These are phyloP conservation scores for Brachycybe producta DNA, from an alignment of 2,888 invertebrate genomes.

Conservation along the genomic window DNA sequence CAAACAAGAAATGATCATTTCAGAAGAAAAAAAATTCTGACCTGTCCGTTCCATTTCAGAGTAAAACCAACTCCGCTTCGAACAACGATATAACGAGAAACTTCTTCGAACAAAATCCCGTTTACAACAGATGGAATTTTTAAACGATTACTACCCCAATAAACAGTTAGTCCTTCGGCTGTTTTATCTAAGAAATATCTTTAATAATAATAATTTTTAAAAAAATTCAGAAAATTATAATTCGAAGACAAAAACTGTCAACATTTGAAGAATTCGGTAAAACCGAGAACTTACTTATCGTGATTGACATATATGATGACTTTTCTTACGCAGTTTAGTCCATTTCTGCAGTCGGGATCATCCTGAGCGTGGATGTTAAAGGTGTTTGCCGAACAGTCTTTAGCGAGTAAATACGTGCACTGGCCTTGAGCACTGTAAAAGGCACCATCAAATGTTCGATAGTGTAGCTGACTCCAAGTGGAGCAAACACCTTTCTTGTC, in stretches of 20 bases:
- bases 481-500: slow-evolving; percentile 49
- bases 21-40: slow-evolving; percentile 29
- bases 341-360: slow-evolving; percentile 40
- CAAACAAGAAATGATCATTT: slow-evolving; percentile 20
- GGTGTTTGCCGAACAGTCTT: slow-evolving; percentile 53
- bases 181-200: slow-evolving; percentile 16
- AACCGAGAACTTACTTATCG: slow-evolving; percentile 42
- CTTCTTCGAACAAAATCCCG: slow-evolving; percentile 57
- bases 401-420: slow-evolving; percentile 59
- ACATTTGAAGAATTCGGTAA: background rate
- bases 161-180: slow-evolving; percentile 42
- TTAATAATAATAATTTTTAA: slow-evolving; percentile 1
- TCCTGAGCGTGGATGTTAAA: slow-evolving; percentile 50
- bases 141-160: slow-evolving; percentile 42
- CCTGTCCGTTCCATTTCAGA: slow-evolving; percentile 61
- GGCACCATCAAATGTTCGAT: slow-evolving; percentile 72
- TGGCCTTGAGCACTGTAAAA: slow-evolving; percentile 59
- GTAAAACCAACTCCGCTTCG: slow-evolving; percentile 44
- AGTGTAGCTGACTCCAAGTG: slow-evolving; percentile 67
- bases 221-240: too few relatives aligned
- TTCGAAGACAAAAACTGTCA: background rate
- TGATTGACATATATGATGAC: slow-evolving; percentile 56
- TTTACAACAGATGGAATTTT: slow-evolving; percentile 59
- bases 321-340: slow-evolving; percentile 38
- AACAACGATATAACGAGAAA: slow-evolving; percentile 54